Base-by-base conservation (phyloP, 2,113 vertebrate species). In the Butastur rufipennis region DNA sequence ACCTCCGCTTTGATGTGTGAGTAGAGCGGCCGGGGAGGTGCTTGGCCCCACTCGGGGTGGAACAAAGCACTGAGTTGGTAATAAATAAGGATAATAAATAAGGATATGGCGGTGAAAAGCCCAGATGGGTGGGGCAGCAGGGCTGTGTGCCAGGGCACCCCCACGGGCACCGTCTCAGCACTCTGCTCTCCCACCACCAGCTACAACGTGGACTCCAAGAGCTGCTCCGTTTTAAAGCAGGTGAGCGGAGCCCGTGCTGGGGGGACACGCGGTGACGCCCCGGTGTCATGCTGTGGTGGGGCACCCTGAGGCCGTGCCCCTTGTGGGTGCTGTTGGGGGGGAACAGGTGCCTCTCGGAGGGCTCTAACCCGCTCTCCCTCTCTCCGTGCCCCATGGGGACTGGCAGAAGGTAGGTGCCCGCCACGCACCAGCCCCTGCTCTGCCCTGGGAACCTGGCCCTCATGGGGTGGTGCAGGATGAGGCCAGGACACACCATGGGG, bases 1-100 rank as follows among this genome's bases (percentile, higher is more conserved):
- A 99, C 78, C 98, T 99, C 40, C 98, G 99, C 88, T 99, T 99
- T 29, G 99, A 99, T 11, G 99, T 99, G 99, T 99, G 98, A 99
- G 99, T 99, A 73, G 63, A 40, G 63, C 10, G 7, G 17, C 25
- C 0, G 0, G 65, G 81, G 56, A 77, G 71, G 47, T 20, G 48
- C 36, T 47, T 7, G 2, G 62, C 62, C 16, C 26, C 2, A 5
- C 26, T 31, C 1, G 5, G 88, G 36, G 66, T 31, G 59, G 15
- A 75, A 36, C 19, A 56, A 81, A 88, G 68, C 18, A 3, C 40
- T 0, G 0, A 67, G 62, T 18, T 4, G 0, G 40, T 84, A 74
- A 73, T 52, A 73, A 89, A 66, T 63, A 75, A 77, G 6, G 16
- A 14, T 47, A 50, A 59, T 43, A 70, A 68, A 55, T 38, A 29